phyloP scores from a whole-genome alignment of 2,888 invertebrate genomes.

The Protonemura montana region DNA sequence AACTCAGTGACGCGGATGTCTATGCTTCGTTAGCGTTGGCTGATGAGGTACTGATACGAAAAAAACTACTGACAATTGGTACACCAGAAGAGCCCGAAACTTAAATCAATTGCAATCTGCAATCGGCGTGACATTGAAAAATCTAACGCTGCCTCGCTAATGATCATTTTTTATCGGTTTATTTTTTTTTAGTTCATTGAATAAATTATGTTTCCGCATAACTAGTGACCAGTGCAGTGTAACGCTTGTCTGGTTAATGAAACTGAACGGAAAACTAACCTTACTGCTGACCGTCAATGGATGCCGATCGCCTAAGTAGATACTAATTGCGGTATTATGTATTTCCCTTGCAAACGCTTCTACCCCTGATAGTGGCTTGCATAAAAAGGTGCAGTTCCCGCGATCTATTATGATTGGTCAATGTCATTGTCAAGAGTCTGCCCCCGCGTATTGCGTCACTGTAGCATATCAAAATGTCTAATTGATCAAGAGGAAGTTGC shows the following conservation, averaged over 20 bases:
- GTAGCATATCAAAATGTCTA: background rate
- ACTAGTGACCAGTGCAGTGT: conserved; percentile 16
- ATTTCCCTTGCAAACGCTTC: background rate
- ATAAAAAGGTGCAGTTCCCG: background rate
- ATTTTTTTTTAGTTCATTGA: background rate
- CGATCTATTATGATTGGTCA: background rate
- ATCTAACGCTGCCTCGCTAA: background rate
- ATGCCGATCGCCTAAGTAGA: background rate
- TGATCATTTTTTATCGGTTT: background rate
- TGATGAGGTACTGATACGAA: background rate
- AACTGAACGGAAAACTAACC: background rate
- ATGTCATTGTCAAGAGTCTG: background rate
- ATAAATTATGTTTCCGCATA: conserved; percentile 21
- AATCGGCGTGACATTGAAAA: conserved; percentile 23
- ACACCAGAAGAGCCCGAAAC: background rate
- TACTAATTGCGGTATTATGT: background rate
- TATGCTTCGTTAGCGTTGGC: background rate
- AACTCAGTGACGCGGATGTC: background rate
- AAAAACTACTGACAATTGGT: background rate
- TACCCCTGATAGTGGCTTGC: background rate
- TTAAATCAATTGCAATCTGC: background rate
- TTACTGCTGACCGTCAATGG: background rate
- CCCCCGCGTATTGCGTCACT: background rate
- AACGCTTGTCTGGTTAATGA: background rate
- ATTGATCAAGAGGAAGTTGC: background rate